These are phyloP conservation scores for Notarius quadriscutis DNA, from an alignment of 2,113 vertebrate genomes.

Conservation along the genomic window DNA sequence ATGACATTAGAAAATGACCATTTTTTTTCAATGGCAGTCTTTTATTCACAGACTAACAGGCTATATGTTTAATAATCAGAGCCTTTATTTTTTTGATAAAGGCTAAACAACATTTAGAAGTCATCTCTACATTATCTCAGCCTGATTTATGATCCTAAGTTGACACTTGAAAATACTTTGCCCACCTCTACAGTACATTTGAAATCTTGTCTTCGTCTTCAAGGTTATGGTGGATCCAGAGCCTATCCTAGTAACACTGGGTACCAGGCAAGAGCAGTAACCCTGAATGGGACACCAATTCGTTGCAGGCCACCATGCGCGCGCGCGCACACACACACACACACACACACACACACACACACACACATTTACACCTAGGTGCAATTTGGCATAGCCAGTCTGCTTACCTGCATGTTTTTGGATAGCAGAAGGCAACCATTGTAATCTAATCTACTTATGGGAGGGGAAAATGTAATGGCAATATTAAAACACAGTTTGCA, in stretches of 20 bases:
- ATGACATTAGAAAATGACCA: too few relatives aligned
- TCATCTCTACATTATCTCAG: not conserved
- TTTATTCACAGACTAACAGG: not conserved
- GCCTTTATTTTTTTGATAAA: not conserved
- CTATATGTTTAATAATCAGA: not conserved
- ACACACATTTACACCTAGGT: not conserved
- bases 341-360: too few relatives aligned
- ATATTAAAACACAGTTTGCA: not conserved
- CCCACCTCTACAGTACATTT: not conserved
- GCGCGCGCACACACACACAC: too few relatives aligned
- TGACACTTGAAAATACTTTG: not conserved
- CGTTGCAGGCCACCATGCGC: not conserved
- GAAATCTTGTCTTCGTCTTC: not conserved
- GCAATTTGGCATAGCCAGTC: not conserved
- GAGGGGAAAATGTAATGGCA: not conserved
- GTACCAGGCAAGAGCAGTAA: not conserved
- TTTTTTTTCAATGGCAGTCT: too few relatives aligned
- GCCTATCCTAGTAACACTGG: not conserved
- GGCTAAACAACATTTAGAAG: not conserved
- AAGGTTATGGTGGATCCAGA: not conserved
- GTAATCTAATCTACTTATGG: not conserved
- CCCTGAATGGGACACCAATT: not conserved
- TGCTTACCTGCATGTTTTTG: not conserved
- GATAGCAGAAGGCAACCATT: not conserved
- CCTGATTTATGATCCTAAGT: not conserved